These are phyloP conservation scores for Oryzias melastigma DNA, from an alignment of 2,113 vertebrate genomes.

Conservation along the genomic window DNA sequence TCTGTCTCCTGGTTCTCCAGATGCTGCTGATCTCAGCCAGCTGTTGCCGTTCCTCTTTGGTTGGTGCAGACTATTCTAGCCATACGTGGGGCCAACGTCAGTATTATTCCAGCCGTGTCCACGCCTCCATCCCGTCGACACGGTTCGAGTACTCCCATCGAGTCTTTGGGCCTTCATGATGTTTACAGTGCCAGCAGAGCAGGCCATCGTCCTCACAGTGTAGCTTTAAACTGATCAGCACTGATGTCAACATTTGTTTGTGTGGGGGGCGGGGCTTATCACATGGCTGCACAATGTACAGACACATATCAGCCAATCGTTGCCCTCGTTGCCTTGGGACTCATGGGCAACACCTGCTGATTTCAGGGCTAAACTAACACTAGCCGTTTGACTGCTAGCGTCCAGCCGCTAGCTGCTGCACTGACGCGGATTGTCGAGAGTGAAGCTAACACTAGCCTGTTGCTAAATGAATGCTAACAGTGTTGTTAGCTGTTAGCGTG, in stretches of 20 bases:
- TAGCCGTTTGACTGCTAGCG: constrained; percentile 55
- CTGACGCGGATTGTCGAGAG: constrained; percentile 58
- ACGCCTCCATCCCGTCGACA: too few species aligned
- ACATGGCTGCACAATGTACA: constrained; percentile 70
- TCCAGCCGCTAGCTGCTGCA: constrained; percentile 58
- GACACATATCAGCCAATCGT: constrained; percentile 65
- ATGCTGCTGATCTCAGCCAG: too few species aligned
- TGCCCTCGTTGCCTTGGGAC: constrained; percentile 30
- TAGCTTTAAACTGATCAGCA: constrained; percentile 48
- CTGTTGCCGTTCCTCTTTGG: too few species aligned
- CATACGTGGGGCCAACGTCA: too few species aligned
- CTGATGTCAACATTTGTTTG: constrained; percentile 9
- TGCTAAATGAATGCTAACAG: constrained; percentile 74
- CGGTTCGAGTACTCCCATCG: background rate
- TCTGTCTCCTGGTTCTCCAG: too few species aligned
- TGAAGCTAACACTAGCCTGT: constrained; percentile 58
- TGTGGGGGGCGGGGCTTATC: constrained; percentile 8
- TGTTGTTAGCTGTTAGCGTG: constrained; percentile 48
- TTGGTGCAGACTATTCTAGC: too few species aligned
- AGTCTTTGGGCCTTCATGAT: background rate
- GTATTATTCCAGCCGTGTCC: too few species aligned
- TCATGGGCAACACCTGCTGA: constrained; percentile 28
- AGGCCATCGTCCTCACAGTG: constrained; percentile 6
- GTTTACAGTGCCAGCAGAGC: constrained; percentile 26
- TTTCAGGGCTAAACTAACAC: constrained; percentile 65